Base-by-base conservation (phyloP, 2,888 invertebrate genomes). In the Maniola hyperantus region DNA sequence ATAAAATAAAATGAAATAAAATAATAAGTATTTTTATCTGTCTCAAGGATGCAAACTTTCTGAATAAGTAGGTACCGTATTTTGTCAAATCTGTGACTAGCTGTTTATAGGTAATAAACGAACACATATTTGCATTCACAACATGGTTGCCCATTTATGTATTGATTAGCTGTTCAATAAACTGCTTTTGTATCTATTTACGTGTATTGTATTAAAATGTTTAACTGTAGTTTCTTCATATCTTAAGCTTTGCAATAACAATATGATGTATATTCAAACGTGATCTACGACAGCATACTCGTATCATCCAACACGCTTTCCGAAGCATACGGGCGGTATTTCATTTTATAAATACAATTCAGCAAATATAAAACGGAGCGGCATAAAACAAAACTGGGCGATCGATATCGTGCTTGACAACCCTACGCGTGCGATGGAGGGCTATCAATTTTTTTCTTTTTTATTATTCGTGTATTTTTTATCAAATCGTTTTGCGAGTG, bases 391-490 rank as follows among this genome's bases (percentile, higher is more conserved):
- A 65, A 70, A 63, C 59, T 42, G 70, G 55, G 39, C 62, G 67
- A 70, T 70, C 70, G 63, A 70, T 70, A 68, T 65, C 68, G 18
- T 53, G 59, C 54, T 60, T 65, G 68, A 68, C 67, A 70, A 60
- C 65, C 68, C 65, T 60, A 64, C 59, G 60, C 59, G 48, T 54
- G 59, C 62, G 58, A 42, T 50, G 60, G 63, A 57, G 59, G 57
- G 60, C 51, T 67, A 60, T 67, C 54, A 54, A 61, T 39, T 50
- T 61, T 61, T 61, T 39, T 11, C 18, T 60, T 48, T n/a, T 60
- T 60, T 39, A 18, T 48, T 44, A 20, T 51, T 57, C 44, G 61
- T 59, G 62, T 62, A 50, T 72, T 72, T 69, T 71, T 67, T 65
- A 68, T 64, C 66, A 66, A 69, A 69, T 55, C 66, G 53, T 66